phyloP scores from a whole-genome alignment of 2,797 vertebrate genomes.

The Acanthis flammea region DNA sequence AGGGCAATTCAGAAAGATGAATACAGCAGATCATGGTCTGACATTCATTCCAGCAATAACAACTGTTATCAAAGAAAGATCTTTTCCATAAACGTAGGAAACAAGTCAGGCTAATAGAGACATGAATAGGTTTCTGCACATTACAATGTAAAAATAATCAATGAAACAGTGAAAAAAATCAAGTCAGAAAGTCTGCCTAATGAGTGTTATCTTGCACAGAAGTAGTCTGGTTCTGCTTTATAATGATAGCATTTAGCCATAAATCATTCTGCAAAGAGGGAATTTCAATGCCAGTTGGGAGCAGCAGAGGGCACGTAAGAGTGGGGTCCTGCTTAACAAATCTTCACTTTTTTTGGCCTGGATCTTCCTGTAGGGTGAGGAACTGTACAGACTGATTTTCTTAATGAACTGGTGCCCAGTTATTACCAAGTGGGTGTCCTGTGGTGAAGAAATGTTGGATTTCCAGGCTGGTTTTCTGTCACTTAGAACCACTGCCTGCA shows the following conservation, averaged over 20 bases:
- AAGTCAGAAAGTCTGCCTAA: conserved; percentile 44
- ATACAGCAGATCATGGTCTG: conserved; percentile 21
- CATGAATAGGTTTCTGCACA: conserved; percentile 49
- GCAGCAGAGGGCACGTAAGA: conserved; percentile 46
- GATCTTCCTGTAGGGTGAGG: neutral
- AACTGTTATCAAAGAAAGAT: conserved; percentile 61
- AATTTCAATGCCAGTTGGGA: neutral
- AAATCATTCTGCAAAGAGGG: conserved; percentile 12
- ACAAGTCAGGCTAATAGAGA: conserved; percentile 65
- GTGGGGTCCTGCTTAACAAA: neutral
- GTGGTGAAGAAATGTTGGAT: neutral
- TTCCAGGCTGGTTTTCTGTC: neutral
- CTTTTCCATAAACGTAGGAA: conserved; percentile 47
- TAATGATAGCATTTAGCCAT: conserved; percentile 4
- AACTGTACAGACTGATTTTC: neutral
- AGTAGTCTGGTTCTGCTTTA: conserved; percentile 34
- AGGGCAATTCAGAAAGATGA: conserved; percentile 46
- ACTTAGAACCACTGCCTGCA: neutral
- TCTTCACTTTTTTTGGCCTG: neutral
- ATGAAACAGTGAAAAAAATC: conserved; percentile 12
- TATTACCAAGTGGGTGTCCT: neutral
- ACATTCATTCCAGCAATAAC: conserved; percentile 64
- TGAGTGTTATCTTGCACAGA: conserved; percentile 40
- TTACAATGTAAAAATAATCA: conserved; percentile 62
- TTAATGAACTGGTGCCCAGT: neutral